Evolutionary conservation across 2,888 invertebrate genomes (phyloP), one percentile per base, ranked within the genome.

Genomic region (Lepas anatifera): DNA sequence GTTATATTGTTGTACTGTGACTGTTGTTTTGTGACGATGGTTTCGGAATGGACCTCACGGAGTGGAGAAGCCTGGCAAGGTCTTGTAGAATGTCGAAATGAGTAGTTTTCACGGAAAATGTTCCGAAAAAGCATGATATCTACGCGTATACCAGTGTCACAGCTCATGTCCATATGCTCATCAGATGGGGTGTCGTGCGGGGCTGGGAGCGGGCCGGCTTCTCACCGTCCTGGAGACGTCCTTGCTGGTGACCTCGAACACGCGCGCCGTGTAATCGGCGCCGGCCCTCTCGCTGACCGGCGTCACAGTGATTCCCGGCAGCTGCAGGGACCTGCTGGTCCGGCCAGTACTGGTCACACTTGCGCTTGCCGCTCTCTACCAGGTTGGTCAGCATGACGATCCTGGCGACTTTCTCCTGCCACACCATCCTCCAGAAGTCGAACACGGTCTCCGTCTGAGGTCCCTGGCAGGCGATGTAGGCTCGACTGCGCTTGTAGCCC

Each of bases 301-400:
- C 32, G 77, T 72, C 1, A 83, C 78, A 0, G 75, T 73, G 10
- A 82, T 76, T 1, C 77, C 75, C 4, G 79, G 81, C 10, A 76
- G 76, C 32, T 76, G 74, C 69, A 78, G 78, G 72, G 81, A n/a
- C 78, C 27, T 80, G 80, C 27, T 80, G 78, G 29, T 81, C 80
- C 0, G 82, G 82, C 84, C 84, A 84, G 73, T 84, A 84, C 74
- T 81, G 79, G 69, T 83, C 82, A 70, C 83, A 82, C 75, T 83
- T 83, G 75, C 78, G 80, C 81, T 78, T 79, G 76, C 84, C 84
- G 2, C 78, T 72, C 2, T 83, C 73, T 22, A 58, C 58, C 58
- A 58, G 58, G 71, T 83, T 83, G 16, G 83, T 80, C 39, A 84
- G 73, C 82, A 84, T 83, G 29, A 83, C 79, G 69, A 84, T 82